Evolutionary conservation across 2,888 invertebrate species (phyloP).

Genomic region (Erpobdella octoculata): DNA sequence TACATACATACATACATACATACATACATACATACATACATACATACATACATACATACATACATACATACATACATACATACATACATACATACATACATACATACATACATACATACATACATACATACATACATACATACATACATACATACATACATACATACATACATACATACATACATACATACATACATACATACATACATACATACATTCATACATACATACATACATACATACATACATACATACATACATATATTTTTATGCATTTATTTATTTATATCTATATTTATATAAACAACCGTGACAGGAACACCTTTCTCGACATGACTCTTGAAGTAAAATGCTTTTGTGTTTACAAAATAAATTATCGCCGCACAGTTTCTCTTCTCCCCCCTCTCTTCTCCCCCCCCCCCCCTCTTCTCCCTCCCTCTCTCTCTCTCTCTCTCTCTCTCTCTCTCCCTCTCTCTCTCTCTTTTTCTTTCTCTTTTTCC

Average conservation of each 20-base stretch:
- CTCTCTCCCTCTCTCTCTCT: slow-evolving; percentile 2
- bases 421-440: slow-evolving; percentile 2
- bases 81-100: neutral
- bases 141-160: slow-evolving; percentile 26
- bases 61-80: neutral
- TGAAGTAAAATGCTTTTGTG: too few species aligned
- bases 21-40: neutral
- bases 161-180: slow-evolving; percentile 18
- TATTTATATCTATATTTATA: too few species aligned
- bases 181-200: slow-evolving; percentile 9
- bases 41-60: neutral
- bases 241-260: slow-evolving; percentile 4
- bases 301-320: neutral
- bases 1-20: neutral
- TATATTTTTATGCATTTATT: too few species aligned
- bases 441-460: slow-evolving; percentile 2
- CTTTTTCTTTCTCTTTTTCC: neutral
- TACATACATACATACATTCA: slow-evolving; percentile 25
- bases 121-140: neutral
- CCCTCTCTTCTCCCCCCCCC: too few species aligned
- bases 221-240: slow-evolving; percentile 8
- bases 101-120: neutral
- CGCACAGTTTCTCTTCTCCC: too few species aligned
- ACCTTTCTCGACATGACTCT: too few species aligned
- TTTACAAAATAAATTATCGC: too few species aligned